Evolutionary conservation across 2,113 vertebrate genomes (phyloP).

Genomic region (Carassius auratus): DNA sequence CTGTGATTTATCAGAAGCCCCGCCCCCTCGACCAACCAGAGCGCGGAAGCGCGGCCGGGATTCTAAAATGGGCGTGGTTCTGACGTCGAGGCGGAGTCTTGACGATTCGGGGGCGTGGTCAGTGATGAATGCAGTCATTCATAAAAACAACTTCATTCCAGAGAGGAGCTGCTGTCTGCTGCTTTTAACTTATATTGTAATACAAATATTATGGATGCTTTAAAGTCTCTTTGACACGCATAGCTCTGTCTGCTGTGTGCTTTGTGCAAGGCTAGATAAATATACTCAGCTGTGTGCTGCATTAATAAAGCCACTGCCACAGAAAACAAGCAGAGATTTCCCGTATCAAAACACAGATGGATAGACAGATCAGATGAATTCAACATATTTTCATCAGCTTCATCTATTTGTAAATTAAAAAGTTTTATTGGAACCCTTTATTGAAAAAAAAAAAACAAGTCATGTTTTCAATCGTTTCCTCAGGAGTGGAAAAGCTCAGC

Average conservation of each 20-base stretch:
- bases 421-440: too few relatives aligned
- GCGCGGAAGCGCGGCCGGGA: neutral
- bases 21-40: slow-evolving; percentile 56
- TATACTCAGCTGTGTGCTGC: slow-evolving; percentile 68
- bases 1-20: slow-evolving; percentile 50
- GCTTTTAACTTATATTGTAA: slow-evolving; percentile 73
- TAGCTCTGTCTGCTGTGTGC: slow-evolving; percentile 63
- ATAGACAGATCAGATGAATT: neutral
- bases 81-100: neutral
- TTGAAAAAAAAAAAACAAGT: too few relatives aligned
- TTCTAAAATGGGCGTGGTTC: slow-evolving; percentile 31
- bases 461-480: neutral
- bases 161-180: slow-evolving; percentile 66
- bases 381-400: too few relatives aligned
- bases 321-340: neutral
- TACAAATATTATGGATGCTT: slow-evolving; percentile 73
- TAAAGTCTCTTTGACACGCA: slow-evolving; percentile 72
- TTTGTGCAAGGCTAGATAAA: slow-evolving; percentile 73
- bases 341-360: neutral
- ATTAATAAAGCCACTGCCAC: slow-evolving; percentile 54
- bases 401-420: too few relatives aligned
- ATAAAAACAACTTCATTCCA: slow-evolving; percentile 79
- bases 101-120: slow-evolving; percentile 64
- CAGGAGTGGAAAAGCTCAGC: neutral
- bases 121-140: slow-evolving; percentile 80